Conservation (phyloP, 2,113 vertebrate species). For the Poecile atricapillus region DNA sequence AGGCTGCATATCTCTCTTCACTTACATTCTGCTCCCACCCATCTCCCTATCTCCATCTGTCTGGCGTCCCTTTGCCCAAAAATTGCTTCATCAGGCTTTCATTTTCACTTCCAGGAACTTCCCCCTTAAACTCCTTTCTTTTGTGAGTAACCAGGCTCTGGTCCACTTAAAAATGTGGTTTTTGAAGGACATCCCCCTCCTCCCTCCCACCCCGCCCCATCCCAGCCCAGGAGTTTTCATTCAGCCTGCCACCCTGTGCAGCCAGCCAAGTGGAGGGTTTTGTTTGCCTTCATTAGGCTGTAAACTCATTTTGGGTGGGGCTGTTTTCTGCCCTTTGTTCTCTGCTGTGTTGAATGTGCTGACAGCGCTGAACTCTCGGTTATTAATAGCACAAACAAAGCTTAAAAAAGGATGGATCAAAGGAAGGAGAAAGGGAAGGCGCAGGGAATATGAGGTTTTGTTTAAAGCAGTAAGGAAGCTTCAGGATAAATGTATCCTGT, state of each 20-base stretch:
- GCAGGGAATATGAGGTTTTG: slow-evolving; percentile 23
- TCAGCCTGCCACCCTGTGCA: background rate
- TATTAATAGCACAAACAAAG: slow-evolving; percentile 62
- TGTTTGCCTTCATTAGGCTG: slow-evolving; percentile 62
- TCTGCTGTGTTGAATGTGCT: slow-evolving; percentile 45
- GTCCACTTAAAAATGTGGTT: background rate
- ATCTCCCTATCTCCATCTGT: slow-evolving; percentile 50
- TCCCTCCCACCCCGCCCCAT: too few species aligned
- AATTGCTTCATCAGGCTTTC: background rate
- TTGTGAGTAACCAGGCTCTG: background rate
- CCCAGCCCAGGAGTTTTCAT: background rate
- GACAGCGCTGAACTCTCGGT: slow-evolving; percentile 47
- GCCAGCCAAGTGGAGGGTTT: slow-evolving; percentile 39
- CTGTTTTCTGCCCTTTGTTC: slow-evolving; percentile 64
- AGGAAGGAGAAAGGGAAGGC: slow-evolving; percentile 48
- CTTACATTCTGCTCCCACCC: slow-evolving; percentile 24
- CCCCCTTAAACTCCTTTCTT: background rate
- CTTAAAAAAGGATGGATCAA: slow-evolving; percentile 36
- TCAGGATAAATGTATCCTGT: background rate
- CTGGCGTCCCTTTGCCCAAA: slow-evolving; percentile 18
- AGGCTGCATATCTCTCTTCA: slow-evolving; percentile 25
- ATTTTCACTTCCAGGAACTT: slow-evolving; percentile 42
- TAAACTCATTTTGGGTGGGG: slow-evolving; percentile 60
- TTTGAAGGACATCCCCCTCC: background rate
- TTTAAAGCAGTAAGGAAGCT: slow-evolving; percentile 30